phyloP scores from a whole-genome alignment of 2,888 invertebrate genomes.

The Idaea biselata region DNA sequence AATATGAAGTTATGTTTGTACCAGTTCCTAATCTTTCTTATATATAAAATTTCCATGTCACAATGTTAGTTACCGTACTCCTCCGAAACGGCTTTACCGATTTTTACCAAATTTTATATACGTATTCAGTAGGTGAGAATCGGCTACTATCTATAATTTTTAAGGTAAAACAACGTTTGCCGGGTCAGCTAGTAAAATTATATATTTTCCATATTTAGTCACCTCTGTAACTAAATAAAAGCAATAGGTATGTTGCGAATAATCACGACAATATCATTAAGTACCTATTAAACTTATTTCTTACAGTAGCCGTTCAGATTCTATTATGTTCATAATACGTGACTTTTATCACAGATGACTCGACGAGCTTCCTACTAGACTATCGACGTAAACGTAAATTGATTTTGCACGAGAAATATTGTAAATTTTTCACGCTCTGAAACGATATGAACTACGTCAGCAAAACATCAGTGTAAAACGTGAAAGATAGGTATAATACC shows the following conservation, averaged over 20 bases:
- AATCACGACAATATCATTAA: conserved; percentile 48
- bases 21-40: too few relatives aligned
- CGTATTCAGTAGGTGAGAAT: too few relatives aligned
- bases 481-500: conserved; percentile 25
- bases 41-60: too few relatives aligned
- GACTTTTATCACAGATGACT: conserved; percentile 63
- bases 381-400: conserved; percentile 66
- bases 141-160: too few relatives aligned
- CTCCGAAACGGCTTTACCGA: too few relatives aligned
- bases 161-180: too few relatives aligned
- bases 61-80: too few relatives aligned
- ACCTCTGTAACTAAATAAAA: neutral
- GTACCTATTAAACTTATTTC: conserved; percentile 9
- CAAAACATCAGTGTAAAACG: conserved; percentile 39
- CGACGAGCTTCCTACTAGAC: conserved; percentile 47
- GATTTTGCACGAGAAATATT: conserved; percentile 68
- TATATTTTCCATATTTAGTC: neutral
- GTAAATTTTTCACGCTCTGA: conserved; percentile 54
- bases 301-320: conserved; percentile 47
- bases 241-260: conserved; percentile 16
- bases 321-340: conserved; percentile 57
- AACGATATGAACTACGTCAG: conserved; percentile 44
- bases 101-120: too few relatives aligned
- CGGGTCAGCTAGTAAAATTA: too few relatives aligned
- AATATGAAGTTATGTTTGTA: too few relatives aligned